phyloP scores from a whole-genome alignment of 2,797 vertebrate species.

The Moxostoma hubbsi region DNA sequence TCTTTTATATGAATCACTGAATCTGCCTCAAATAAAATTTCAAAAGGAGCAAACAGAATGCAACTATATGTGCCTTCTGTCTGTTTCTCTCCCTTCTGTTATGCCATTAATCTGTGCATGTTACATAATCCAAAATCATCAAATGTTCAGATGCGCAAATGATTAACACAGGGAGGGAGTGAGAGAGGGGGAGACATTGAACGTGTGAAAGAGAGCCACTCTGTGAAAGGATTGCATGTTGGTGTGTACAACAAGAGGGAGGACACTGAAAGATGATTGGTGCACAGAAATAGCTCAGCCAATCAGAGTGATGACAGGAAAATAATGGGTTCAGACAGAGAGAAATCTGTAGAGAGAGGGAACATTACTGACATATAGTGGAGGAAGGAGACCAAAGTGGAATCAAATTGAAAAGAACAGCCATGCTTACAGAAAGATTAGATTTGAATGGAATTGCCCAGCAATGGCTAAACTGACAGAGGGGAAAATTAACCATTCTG shows the following conservation, averaged over 20 bases:
- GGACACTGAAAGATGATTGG: conserved; percentile 68
- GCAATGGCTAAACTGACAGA: conserved; percentile 62
- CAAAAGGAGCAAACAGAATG: conserved; percentile 18
- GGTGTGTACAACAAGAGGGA: conserved; percentile 52
- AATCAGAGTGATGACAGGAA: conserved; percentile 70
- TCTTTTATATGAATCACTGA: conserved; percentile 35
- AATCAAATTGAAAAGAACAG: conserved; percentile 26
- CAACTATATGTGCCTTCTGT: neutral
- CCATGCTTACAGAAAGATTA: conserved; percentile 47
- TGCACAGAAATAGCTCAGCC: conserved; percentile 78
- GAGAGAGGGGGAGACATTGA: conserved; percentile 66
- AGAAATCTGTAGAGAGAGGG: conserved; percentile 69
- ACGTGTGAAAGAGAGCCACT: conserved; percentile 49
- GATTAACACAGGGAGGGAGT: conserved; percentile 66
- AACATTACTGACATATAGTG: conserved; percentile 69
- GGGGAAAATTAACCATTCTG: conserved; percentile 20
- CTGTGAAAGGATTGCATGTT: conserved; percentile 50
- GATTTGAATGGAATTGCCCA: conserved; percentile 53
- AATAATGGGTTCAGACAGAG: conserved; percentile 69
- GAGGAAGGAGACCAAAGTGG: conserved; percentile 46
- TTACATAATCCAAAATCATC: conserved; percentile 71
- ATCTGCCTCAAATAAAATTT: conserved; percentile 26
- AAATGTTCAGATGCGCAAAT: conserved; percentile 71
- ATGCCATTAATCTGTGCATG: conserved; percentile 68
- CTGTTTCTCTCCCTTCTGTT: conserved; percentile 45